phyloP scores from a whole-genome alignment of 2,113 vertebrate genomes.

The Gracilinanus agilis region DNA sequence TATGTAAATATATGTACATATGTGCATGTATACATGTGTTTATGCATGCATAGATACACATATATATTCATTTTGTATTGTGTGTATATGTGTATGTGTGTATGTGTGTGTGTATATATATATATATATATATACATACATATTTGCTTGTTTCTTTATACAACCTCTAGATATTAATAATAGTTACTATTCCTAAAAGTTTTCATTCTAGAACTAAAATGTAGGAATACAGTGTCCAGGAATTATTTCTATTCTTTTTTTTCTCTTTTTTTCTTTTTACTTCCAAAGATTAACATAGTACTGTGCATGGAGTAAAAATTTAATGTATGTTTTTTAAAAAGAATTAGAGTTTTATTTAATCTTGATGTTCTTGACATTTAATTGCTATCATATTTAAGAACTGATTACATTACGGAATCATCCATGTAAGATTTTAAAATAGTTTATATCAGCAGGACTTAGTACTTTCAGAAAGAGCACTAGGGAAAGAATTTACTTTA shows the following conservation, averaged over 20 bases:
- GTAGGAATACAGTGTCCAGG: not conserved
- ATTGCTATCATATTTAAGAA: not conserved
- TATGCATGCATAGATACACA: too few relatives aligned
- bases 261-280: not conserved
- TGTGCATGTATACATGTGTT: too few relatives aligned
- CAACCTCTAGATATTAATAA: too few relatives aligned
- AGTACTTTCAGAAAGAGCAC: not conserved
- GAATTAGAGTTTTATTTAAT: not conserved
- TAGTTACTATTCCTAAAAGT: not conserved
- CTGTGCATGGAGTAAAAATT: not conserved
- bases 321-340: not conserved
- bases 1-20: too few relatives aligned
- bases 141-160: too few relatives aligned
- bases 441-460: rapidly evolving
- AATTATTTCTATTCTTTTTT: too few relatives aligned
- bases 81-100: too few relatives aligned
- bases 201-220: not conserved
- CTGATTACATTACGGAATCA: not conserved
- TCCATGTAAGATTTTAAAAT: not conserved
- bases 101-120: too few relatives aligned
- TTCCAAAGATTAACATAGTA: not conserved
- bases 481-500: not conserved
- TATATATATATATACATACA: too few relatives aligned
- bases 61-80: too few relatives aligned
- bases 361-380: not conserved